Conservation (phyloP, 2,113 vertebrate genomes). For the Isurus oxyrinchus region DNA sequence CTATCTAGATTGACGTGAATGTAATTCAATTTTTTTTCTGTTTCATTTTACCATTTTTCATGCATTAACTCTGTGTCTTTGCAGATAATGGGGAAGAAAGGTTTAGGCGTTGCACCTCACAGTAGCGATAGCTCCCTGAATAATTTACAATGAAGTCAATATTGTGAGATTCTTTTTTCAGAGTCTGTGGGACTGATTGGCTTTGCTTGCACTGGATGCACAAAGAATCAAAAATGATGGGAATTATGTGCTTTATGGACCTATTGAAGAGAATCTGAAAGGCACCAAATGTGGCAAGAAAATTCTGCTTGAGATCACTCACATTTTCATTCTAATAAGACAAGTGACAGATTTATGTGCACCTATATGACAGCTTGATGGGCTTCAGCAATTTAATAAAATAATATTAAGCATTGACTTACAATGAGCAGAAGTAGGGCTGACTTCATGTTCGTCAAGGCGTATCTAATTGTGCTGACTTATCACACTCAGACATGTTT, state of each 20-base stretch:
- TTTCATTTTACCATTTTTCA: not conserved
- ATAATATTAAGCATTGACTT: constrained; percentile 8
- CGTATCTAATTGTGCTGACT: not conserved
- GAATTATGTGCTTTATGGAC: not conserved
- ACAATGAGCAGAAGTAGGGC: not conserved
- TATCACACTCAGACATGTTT: not conserved
- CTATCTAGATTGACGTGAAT: not conserved
- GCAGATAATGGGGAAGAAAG: not conserved
- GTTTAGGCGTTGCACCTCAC: not conserved
- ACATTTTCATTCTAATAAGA: not conserved
- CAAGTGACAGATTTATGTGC: not conserved
- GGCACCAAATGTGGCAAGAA: not conserved
- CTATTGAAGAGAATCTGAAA: not conserved
- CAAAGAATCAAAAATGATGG: not conserved
- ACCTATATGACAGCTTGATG: not conserved
- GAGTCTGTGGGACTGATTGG: not conserved
- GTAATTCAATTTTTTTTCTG: not conserved
- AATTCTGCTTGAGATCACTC: not conserved
- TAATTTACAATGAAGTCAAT: not conserved
- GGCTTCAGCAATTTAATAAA: not conserved
- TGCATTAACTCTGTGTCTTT: not conserved
- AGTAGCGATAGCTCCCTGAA: not conserved
- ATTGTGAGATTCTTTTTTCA: not conserved
- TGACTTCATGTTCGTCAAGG: not conserved
- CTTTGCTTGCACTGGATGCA: not conserved